Percentiles rank a stretch among this genome's conserved stretches.
These are phyloP conservation scores for Trichogramma pretiosum DNA, from an alignment of 1,140 invertebrate genomes.

Conservation along the genomic window DNA sequence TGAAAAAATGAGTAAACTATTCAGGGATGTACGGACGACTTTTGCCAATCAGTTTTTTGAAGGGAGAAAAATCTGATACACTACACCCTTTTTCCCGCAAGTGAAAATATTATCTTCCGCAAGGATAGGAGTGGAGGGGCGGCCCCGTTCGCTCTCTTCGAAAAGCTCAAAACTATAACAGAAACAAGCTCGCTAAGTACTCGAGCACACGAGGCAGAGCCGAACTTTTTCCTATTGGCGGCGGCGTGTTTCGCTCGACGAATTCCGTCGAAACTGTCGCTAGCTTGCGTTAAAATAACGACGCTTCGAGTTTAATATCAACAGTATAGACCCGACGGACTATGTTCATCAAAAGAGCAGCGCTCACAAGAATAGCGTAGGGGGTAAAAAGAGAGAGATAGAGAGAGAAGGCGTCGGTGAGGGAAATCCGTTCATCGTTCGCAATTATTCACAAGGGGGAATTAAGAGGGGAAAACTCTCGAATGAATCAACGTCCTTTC, in stretches of 20 bases:
- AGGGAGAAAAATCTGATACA: no score
- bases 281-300: neutral
- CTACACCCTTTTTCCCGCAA: no score
- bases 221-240: neutral
- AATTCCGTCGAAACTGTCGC: neutral
- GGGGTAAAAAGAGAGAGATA: neutral
- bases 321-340: no score
- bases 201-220: neutral
- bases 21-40: no score
- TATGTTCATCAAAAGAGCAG: conserved; percentile 13
- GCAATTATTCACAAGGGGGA: conserved; percentile 11
- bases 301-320: conserved; percentile 7
- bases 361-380: neutral
- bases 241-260: neutral
- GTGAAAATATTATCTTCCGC: neutral
- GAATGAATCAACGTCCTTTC: no score
- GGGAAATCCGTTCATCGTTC: conserved; percentile 6
- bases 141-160: no score
- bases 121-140: neutral
- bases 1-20: no score
- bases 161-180: no score
- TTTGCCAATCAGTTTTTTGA: no score
- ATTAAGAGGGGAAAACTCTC: neutral
- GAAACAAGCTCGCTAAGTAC: neutral
- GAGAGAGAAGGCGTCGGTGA: no score